phyloP scores from a whole-genome alignment of 2,797 vertebrate species.

The Neopelma chrysocephalum region DNA sequence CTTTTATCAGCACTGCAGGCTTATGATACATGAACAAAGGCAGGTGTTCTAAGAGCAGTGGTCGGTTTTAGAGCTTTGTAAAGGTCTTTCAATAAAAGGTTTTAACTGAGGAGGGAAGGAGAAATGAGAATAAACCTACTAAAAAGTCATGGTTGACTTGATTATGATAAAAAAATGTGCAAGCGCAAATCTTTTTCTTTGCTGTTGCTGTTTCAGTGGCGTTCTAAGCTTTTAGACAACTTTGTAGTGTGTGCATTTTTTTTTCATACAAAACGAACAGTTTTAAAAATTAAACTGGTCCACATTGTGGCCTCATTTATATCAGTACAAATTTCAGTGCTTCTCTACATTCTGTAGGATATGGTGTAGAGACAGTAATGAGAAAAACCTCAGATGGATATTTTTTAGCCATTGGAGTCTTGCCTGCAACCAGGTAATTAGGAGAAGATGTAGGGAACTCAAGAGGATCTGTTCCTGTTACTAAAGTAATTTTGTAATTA shows the following conservation, averaged over 20 bases:
- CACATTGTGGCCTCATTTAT: background rate
- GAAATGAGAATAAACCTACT: background rate
- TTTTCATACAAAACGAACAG: background rate
- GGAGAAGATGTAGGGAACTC: slow-evolving; percentile 7
- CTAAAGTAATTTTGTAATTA: slow-evolving; percentile 37
- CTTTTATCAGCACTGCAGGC: background rate
- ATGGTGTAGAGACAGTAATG: background rate
- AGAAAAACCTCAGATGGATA: background rate
- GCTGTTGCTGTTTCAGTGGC: background rate
- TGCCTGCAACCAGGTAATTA: slow-evolving; percentile 34
- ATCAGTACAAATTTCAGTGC: background rate
- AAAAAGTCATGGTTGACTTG: background rate
- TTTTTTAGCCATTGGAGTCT: background rate
- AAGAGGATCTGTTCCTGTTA: slow-evolving; percentile 7
- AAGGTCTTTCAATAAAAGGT: background rate
- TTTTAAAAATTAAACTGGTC: background rate
- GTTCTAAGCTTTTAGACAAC: background rate
- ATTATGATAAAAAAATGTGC: background rate
- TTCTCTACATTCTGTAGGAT: background rate
- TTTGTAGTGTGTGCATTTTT: background rate
- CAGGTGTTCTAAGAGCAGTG: background rate
- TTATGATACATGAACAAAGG: background rate
- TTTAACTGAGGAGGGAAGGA: background rate
- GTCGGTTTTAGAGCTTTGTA: background rate
- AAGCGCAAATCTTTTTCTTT: background rate